phyloP scores from a whole-genome alignment of 2,113 vertebrate species.

The Aptenodytes patagonicus region DNA sequence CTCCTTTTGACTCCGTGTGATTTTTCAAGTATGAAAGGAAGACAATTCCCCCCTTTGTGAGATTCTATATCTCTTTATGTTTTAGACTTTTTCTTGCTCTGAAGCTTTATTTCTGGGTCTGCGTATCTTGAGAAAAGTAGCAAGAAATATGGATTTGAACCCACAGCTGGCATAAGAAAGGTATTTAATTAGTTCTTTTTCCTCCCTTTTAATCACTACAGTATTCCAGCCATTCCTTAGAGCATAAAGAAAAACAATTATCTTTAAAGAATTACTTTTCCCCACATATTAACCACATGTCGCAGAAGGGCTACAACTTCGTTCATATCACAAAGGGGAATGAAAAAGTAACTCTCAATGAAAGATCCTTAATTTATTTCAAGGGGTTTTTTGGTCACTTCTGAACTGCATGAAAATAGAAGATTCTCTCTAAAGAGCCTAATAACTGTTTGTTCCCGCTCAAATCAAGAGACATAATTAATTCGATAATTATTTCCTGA shows the following conservation, averaged over 20 bases:
- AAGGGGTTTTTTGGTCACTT: not conserved
- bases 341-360: not conserved
- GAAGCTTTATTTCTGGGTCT: not conserved
- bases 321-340: not conserved
- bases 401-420: not conserved
- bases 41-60: not conserved
- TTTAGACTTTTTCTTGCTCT: not conserved
- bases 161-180: not conserved
- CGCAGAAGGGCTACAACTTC: not conserved
- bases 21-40: constrained; percentile 7
- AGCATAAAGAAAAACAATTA: not conserved
- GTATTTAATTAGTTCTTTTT: not conserved
- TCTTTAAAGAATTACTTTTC: not conserved
- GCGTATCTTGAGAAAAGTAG: not conserved
- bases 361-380: not conserved
- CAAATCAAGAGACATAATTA: not conserved
- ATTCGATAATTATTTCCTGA: not conserved
- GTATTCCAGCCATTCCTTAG: not conserved
- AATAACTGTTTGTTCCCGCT: not conserved
- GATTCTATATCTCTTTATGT: not conserved
- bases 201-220: not conserved
- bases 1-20: not conserved
- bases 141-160: not conserved
- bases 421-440: not conserved
- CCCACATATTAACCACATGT: not conserved